Evolutionary conservation across 1,140 invertebrate genomes (phyloP).

Genomic region (Neodiprion virginianus): DNA sequence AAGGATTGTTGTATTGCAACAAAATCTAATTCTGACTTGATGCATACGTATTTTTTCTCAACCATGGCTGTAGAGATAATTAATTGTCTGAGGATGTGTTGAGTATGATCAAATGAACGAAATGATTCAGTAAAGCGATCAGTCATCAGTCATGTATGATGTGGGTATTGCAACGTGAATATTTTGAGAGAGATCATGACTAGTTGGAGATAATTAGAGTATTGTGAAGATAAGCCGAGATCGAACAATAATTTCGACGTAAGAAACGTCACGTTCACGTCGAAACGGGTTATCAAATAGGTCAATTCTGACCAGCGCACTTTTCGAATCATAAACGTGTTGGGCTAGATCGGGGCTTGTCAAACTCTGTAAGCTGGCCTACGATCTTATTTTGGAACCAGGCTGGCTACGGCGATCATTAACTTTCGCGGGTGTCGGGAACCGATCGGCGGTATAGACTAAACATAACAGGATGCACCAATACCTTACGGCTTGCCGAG

Average conservation of each 20-base stretch:
- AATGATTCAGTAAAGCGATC: background rate
- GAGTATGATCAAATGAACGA: background rate
- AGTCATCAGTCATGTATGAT: background rate
- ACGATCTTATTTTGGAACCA: slow-evolving; percentile 7
- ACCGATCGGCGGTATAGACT: background rate
- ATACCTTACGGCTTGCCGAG: background rate
- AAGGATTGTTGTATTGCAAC: too few species aligned
- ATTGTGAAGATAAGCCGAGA: background rate
- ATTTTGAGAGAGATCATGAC: background rate
- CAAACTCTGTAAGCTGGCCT: background rate
- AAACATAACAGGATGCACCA: too few species aligned
- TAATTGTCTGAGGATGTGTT: background rate
- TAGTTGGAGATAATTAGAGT: background rate
- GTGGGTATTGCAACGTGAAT: background rate
- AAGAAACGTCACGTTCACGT: background rate
- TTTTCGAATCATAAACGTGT: background rate
- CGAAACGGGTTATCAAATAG: background rate
- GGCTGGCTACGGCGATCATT: background rate
- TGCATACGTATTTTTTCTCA: too few species aligned
- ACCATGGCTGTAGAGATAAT: background rate
- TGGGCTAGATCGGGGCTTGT: slow-evolving; percentile 6
- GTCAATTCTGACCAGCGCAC: background rate
- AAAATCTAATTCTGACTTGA: too few species aligned
- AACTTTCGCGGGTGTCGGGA: background rate
- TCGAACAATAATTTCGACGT: background rate